Evolutionary conservation across 2,888 invertebrate genomes (phyloP).

Genomic region (Acronicta leporina): DNA sequence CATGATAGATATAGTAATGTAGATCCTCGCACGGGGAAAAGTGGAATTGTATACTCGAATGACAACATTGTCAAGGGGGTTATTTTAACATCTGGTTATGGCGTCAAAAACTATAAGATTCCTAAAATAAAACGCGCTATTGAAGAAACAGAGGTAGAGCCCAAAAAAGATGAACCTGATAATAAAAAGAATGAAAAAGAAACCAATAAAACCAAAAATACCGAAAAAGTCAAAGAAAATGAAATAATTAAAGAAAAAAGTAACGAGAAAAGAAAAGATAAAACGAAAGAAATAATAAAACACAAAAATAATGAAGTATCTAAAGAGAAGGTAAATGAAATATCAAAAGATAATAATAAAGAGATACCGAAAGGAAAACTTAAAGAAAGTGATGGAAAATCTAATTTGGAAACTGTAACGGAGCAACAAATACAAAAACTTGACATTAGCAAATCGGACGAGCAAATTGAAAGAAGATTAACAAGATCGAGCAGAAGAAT

Average conservation of each 20-base stretch:
- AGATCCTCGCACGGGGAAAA: slow-evolving; percentile 54
- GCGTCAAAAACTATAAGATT: slow-evolving; percentile 85
- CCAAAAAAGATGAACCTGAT: slow-evolving; percentile 27
- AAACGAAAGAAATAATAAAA: slow-evolving; percentile 20
- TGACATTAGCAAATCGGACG: slow-evolving; percentile 17
- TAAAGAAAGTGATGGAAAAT: slow-evolving; percentile 29
- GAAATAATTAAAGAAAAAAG: slow-evolving; percentile 18
- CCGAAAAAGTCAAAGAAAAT: slow-evolving; percentile 22
- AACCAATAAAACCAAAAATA: slow-evolving; percentile 28
- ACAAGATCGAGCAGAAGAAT: slow-evolving; percentile 67
- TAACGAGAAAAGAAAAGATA: slow-evolving; percentile 31
- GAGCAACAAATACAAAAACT: slow-evolving; percentile 7
- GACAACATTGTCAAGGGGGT: slow-evolving; percentile 81
- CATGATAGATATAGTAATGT: slow-evolving; percentile 49
- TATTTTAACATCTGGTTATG: slow-evolving; percentile 77
- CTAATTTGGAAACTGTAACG: slow-evolving; percentile 22
- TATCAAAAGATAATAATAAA: slow-evolving; percentile 20
- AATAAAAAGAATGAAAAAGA: slow-evolving; percentile 23
- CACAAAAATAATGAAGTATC: slow-evolving; percentile 25
- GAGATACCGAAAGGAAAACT: slow-evolving; percentile 22
- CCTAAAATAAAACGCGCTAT: slow-evolving; percentile 81
- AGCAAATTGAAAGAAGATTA: slow-evolving; percentile 57
- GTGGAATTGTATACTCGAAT: slow-evolving; percentile 81
- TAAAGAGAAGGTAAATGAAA: slow-evolving; percentile 32
- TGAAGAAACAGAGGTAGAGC: slow-evolving; percentile 54